A percentile compares a stretch with the other conserved stretches of the same genome.
Evolutionary conservation across 2,797 vertebrate genomes (phyloP).

Genomic region (Sebastes trivittatus): DNA sequence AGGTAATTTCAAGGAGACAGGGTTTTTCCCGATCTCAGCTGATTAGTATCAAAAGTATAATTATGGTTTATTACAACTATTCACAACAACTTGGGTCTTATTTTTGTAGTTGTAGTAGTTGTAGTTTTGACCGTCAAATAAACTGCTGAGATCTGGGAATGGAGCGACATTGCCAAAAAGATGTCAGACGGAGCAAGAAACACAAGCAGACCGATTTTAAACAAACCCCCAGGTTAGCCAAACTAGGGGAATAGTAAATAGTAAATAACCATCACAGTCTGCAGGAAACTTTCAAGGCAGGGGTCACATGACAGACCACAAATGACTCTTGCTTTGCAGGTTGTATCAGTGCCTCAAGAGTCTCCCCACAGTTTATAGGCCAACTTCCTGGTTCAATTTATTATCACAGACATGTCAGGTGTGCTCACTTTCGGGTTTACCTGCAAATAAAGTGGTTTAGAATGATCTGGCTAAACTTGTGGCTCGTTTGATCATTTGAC

Average conservation of each 20-base stretch:
- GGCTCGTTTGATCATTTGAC: background rate
- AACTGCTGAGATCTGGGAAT: background rate
- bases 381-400: background rate
- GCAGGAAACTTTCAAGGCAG: background rate
- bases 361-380: too few species aligned
- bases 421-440: background rate
- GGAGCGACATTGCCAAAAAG: background rate
- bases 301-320: background rate
- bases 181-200: background rate
- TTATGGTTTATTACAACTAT: background rate
- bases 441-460: background rate
- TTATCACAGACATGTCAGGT: background rate
- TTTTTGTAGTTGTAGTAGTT: background rate
- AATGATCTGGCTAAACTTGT: background rate
- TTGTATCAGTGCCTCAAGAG: background rate
- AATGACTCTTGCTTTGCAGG: background rate
- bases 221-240: background rate
- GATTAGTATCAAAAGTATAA: background rate
- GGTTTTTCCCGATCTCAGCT: conserved; percentile 2
- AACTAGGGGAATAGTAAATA: background rate
- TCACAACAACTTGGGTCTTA: background rate
- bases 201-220: background rate
- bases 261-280: background rate
- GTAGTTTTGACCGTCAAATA: background rate
- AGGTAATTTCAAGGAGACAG: background rate